phyloP scores from a whole-genome alignment of 1,140 invertebrate genomes.

The Heliothis virescens region DNA sequence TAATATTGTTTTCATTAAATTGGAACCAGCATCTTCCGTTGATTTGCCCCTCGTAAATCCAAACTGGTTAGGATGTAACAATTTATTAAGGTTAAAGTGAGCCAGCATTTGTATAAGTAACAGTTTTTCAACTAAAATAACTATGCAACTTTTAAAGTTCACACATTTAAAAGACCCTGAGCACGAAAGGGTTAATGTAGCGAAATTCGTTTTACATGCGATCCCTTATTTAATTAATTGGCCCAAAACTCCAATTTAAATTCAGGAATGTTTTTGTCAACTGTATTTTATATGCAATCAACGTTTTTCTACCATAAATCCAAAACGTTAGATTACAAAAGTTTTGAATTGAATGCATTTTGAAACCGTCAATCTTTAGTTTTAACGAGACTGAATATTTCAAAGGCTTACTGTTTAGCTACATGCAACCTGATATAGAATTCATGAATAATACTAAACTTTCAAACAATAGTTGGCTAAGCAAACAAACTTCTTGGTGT shows the following conservation, averaged over 20 bases:
- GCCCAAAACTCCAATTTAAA: constrained; percentile 15
- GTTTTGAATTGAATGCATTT: too few relatives aligned
- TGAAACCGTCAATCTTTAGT: too few relatives aligned
- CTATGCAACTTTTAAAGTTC: neutral
- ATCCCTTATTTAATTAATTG: constrained; percentile 25
- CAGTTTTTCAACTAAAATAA: too few relatives aligned
- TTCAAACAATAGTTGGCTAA: neutral
- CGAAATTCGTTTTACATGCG: constrained; percentile 35
- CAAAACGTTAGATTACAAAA: neutral
- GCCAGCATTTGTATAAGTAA: too few relatives aligned
- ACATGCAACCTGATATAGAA: neutral
- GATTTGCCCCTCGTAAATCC: too few relatives aligned
- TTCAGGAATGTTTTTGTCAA: constrained; percentile 10
- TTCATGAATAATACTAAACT: neutral
- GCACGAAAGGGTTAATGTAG: constrained; percentile 22
- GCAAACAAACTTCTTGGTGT: neutral
- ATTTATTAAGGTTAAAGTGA: too few relatives aligned
- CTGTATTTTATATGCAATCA: neutral
- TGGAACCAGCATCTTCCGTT: too few relatives aligned
- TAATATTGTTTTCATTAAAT: too few relatives aligned
- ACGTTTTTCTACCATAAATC: neutral
- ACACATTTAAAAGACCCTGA: constrained; percentile 19
- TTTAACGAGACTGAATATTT: too few relatives aligned
- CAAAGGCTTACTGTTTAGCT: too few relatives aligned
- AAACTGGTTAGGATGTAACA: too few relatives aligned